Evolutionary conservation across 2,797 vertebrate genomes (phyloP).

Genomic region (Glyptemys insculpta): DNA sequence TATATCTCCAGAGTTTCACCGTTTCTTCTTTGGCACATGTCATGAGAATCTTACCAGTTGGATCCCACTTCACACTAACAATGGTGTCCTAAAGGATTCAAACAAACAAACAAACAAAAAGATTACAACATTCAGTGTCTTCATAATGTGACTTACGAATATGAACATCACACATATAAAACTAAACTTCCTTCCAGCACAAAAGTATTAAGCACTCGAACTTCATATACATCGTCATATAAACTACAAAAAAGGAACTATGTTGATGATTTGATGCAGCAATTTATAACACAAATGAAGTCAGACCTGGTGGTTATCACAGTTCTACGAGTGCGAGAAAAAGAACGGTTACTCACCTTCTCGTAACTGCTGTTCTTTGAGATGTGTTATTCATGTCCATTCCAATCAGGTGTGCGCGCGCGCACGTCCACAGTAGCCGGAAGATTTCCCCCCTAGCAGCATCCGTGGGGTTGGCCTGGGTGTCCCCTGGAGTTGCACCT

Average conservation of each 20-base stretch:
- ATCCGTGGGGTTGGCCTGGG: too few relatives aligned
- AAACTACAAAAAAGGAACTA: neutral
- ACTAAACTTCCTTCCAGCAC: neutral
- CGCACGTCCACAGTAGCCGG: too few relatives aligned
- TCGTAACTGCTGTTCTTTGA: too few relatives aligned
- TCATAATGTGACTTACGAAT: neutral
- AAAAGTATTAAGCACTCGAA: neutral
- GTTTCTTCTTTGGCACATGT: constrained; percentile 97
- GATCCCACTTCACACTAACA: constrained; percentile 93
- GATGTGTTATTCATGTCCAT: too few relatives aligned
- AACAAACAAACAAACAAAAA: neutral
- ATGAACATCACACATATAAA: neutral
- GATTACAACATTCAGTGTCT: neutral
- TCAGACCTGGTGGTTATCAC: neutral
- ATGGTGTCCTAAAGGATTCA: constrained; percentile 87
- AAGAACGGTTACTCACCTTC: neutral
- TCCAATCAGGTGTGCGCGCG: too few relatives aligned
- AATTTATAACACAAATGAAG: neutral
- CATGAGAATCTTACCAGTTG: constrained; percentile 90
- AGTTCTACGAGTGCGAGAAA: neutral
- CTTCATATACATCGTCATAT: neutral
- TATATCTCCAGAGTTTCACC: constrained; percentile 91
- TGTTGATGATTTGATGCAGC: neutral
- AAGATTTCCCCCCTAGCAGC: too few relatives aligned
- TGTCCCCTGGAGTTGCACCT: too few relatives aligned